Evolutionary conservation across 2,888 invertebrate genomes (phyloP), one percentile per base, ranked within the genome.

Genomic region (Scaeva pyrastri): DNA sequence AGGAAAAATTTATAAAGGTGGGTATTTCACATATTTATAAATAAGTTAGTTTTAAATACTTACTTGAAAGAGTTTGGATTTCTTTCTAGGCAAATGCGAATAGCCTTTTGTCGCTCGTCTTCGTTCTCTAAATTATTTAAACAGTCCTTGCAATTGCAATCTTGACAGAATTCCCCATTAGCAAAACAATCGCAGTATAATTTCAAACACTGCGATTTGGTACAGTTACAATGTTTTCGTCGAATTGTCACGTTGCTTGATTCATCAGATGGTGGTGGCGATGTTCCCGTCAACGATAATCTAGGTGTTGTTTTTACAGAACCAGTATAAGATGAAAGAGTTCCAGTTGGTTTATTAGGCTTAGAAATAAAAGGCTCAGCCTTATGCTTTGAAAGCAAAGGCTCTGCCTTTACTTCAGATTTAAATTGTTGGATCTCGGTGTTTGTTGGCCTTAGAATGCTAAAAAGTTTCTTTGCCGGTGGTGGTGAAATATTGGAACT

Each of bases 101-200:
- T 99, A 8, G 99, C 99, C 90, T 96, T 95, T 90, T 98, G 98
- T 21, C 99, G 93, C 89, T 98, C 96, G 89, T 98, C 98, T 92
- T 99, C 99, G 91, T 98, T 97, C 83, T 97, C 96, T 88, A 99
- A 93, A 93, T 99, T 99, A 91, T 99, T 99, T 90, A 95, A 97
- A 92, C 99, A 99, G 93, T 98, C 98, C 92, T 96, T 97, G 93
- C 99, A 99, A 92, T 99, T 99, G 93, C 99, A 99, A 92, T 95
- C 96, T 92, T 97, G 96, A 93, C 99, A 99, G 93, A 99, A 99
- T 93, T 99, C 99, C 4, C 99, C 99, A 93, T 99, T 99, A 5
- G 99, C 99, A 94, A 99, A 99, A 92, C 99, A 99, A 92, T 99
- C 99, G 93, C 99, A 99, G 92, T 99, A 99, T 93, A 99, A 93